Base-by-base conservation (phyloP, 2,888 invertebrate species). In the Crossocerus cetratus region DNA sequence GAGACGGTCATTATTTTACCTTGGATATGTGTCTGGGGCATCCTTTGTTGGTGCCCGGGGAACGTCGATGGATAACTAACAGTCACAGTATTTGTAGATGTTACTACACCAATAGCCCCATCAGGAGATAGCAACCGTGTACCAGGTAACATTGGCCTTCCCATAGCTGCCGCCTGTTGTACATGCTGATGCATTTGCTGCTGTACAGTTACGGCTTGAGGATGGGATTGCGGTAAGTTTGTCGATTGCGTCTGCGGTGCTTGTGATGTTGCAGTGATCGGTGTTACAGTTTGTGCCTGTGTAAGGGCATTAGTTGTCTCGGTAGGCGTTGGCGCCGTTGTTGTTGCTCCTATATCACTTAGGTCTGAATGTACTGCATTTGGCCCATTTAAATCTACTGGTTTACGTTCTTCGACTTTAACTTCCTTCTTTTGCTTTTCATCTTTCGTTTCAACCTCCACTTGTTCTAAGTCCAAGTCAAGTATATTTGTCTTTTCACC, bases 401-500 rank as follows among this genome's bases (percentile, higher is more conserved):
- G 68, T 60, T 88, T 87, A 45, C 85, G 78, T 21, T 83, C 86
- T 49, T 87, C 86, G 18, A 87, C 87, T 70, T 89, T 90, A 2
- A 80, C 79, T 70, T 87, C 90, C 84, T 85, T 90, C 81, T 88
- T 91, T 85, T 88, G 89, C 78, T 92, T 92, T 69, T 94, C 94
- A 57, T 94, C 93, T 79, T 95, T 94, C 8, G 89, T 85, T 49
- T 94, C 93, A 77, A 94, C 93, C 77, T 93, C 93, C 61, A 94
- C 94, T 81, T 96, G 96, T 74, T 96, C 96, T 72, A 96, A 92
- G 89, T 97, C 97, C 63, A 97, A 91, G 88, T 97, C 97, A 65
- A 98, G 93, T 81, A 98, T 96, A 86, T 96, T 97, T 44, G 96
- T 96, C 86, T 95, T 95, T 76, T 94, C 94, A 0, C 95, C 95